These are phyloP conservation scores for Cylas formicarius DNA, from an alignment of 1,140 invertebrate species.

Conservation along the genomic window DNA sequence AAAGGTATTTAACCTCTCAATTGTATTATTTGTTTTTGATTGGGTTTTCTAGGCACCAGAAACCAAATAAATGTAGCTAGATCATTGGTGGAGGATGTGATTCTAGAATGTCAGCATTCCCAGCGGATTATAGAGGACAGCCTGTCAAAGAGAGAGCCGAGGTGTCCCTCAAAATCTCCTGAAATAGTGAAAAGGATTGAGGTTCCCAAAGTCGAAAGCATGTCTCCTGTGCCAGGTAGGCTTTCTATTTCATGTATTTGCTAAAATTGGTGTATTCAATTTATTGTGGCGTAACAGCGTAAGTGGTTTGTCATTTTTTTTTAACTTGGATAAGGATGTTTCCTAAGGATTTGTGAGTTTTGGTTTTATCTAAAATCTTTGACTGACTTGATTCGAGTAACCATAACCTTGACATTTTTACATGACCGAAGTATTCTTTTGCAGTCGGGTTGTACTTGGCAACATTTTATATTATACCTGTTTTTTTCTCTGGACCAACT, in stretches of 20 bases:
- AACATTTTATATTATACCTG: too few relatives aligned
- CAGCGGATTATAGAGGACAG: conserved; percentile 44
- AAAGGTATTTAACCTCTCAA: conserved; percentile 31
- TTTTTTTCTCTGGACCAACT: too few relatives aligned
- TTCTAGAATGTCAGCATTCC: conserved; percentile 48
- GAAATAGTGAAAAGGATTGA: conserved; percentile 28
- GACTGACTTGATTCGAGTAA: too few relatives aligned
- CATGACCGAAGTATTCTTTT: too few relatives aligned
- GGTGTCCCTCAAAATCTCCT: conserved; percentile 40
- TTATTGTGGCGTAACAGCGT: too few relatives aligned
- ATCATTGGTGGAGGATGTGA: conserved; percentile 52
- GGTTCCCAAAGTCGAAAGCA: conserved; percentile 34
- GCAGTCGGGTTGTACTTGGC: too few relatives aligned
- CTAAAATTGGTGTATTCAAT: too few relatives aligned
- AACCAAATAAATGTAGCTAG: conserved; percentile 51
- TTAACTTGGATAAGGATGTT: too few relatives aligned
- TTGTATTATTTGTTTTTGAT: conserved; percentile 1
- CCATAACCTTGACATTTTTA: too few relatives aligned
- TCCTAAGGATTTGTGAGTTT: too few relatives aligned
- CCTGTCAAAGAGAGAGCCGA: conserved; percentile 46
- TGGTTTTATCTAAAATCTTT: too few relatives aligned
- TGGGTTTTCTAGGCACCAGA: conserved; percentile 39
- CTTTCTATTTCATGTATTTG: conserved; percentile 3
- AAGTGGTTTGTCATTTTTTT: too few relatives aligned
- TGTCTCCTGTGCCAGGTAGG: conserved; percentile 35